Evolutionary conservation across 2,113 vertebrate species (phyloP), one percentile per base, ranked within the genome.

Genomic region (Rynchops niger): DNA sequence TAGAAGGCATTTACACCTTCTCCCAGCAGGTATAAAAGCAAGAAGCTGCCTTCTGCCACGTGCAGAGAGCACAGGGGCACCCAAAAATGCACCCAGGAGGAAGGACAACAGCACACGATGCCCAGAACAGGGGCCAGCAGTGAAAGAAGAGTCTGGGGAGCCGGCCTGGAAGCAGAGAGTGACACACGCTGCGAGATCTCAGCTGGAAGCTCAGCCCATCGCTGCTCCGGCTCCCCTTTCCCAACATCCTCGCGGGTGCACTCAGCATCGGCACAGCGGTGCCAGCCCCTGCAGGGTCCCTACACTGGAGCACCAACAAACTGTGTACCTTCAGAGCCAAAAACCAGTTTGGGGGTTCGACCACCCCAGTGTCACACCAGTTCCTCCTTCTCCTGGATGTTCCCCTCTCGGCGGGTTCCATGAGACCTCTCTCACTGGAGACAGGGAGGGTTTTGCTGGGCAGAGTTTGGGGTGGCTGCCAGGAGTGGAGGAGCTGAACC

Each of bases 201-300:
- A 52, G 47, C 43, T 83, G 86, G 26, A 47, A 70, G 36, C 63
- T 78, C 63, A 69, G 71, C 43, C 71, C 36, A 3, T 21, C 0
- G 1, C 74, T 62, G 55, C 38, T 32, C 70, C 0, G 1, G 14
- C 42, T 79, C 9, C 47, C 15, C 32, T 12, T 58, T 72, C 62
- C 61, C 1, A 3, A 18, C 9, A n/a, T 3, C 15, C 27, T 42
- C 0, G 1, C 0, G 13, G 36, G 22, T 8, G 32, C 20, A 2
- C 26, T 56, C 1, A 0, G 59, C 23, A 34, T 27, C 1, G 3
- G 18, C 85, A 84, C 45, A 85, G 55, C 5, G 1, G 11, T 52
- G 65, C 50, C 67, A 89, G 50, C 16, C 21, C 40, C 67, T 6
- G 5, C 3, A 5, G 83, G 36, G 38, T 10, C 32, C 12, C 71